Conservation (phyloP, 2,888 invertebrate genomes). For the Allophyes oxyacanthae region DNA sequence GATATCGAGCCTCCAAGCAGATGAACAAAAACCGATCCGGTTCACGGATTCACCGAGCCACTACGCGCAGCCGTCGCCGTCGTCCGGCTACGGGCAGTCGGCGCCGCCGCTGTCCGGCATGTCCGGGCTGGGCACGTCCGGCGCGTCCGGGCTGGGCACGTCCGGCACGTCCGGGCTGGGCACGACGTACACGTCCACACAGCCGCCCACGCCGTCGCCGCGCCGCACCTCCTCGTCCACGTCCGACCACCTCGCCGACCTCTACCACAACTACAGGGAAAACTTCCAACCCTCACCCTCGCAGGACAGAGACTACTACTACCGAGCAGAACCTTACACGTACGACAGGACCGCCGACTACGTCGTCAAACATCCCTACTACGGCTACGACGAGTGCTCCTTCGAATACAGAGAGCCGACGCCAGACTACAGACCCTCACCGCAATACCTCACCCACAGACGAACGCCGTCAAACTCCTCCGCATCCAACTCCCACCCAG, state of each 20-base stretch:
- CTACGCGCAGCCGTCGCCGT: constrained; percentile 88
- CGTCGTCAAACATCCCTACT: constrained; percentile 81
- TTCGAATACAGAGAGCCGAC: constrained; percentile 80
- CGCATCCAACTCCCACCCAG: constrained; percentile 87
- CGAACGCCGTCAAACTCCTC: constrained; percentile 94
- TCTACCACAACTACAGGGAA: constrained; percentile 87
- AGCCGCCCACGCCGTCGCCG: constrained; percentile 91
- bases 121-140: constrained; percentile 86
- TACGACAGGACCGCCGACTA: constrained; percentile 84
- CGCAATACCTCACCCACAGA: constrained; percentile 90
- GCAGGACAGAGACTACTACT: constrained; percentile 76
- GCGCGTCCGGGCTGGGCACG: constrained; percentile 85
- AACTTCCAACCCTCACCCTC: constrained; percentile 81
- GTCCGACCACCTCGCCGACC: constrained; percentile 91
- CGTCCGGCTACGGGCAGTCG: constrained; percentile 86
- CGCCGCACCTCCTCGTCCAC: constrained; percentile 91
- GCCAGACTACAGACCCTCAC: constrained; percentile 74
- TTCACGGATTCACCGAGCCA: constrained; percentile 94
- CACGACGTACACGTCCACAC: constrained; percentile 86
- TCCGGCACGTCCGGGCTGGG: constrained; percentile 87
- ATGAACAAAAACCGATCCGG: constrained; percentile 91
- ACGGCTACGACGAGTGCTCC: constrained; percentile 80
- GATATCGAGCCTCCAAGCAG: constrained; percentile 84
- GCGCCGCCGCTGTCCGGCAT: constrained; percentile 86
- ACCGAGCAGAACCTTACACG: constrained; percentile 74